Conservation (phyloP, 2,888 invertebrate species). For the Aspidapion aeneum region DNA sequence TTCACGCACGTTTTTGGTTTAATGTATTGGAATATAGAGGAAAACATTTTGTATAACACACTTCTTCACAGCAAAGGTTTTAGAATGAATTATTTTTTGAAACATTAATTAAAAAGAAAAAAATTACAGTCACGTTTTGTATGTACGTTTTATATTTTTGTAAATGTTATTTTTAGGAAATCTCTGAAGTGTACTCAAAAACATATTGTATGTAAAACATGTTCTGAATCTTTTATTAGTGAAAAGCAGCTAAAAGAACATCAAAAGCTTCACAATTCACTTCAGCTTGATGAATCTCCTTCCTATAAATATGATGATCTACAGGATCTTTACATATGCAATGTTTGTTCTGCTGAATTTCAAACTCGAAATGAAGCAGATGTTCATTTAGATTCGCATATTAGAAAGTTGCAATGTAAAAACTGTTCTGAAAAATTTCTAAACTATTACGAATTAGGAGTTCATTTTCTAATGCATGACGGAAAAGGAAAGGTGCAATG, state of each 20-base stretch:
- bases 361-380: not conserved
- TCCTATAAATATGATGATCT: conserved; percentile 34
- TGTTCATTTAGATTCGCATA: conserved; percentile 2
- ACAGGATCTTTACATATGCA: conserved; percentile 23
- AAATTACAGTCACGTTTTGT: too few relatives aligned
- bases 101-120: too few relatives aligned
- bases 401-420: conserved; percentile 6
- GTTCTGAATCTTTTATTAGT: conserved; percentile 29
- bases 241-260: conserved; percentile 32
- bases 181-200: too few relatives aligned
- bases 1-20: too few relatives aligned
- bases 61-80: too few relatives aligned
- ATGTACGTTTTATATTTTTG: too few relatives aligned
- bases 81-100: too few relatives aligned
- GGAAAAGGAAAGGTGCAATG: conserved; percentile 37
- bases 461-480: conserved; percentile 38
- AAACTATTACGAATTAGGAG: conserved; percentile 28
- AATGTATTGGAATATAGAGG: too few relatives aligned
- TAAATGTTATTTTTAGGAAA: too few relatives aligned
- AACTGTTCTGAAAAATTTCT: conserved; percentile 15
- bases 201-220: conserved; percentile 33
- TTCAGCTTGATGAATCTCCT: conserved; percentile 20
- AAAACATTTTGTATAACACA: too few relatives aligned
- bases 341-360: not conserved
- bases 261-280: conserved; percentile 30